Evolutionary conservation across 2,888 invertebrate species (phyloP), one percentile per base, ranked within the genome.

Genomic region (Hyposoter dolosus): DNA sequence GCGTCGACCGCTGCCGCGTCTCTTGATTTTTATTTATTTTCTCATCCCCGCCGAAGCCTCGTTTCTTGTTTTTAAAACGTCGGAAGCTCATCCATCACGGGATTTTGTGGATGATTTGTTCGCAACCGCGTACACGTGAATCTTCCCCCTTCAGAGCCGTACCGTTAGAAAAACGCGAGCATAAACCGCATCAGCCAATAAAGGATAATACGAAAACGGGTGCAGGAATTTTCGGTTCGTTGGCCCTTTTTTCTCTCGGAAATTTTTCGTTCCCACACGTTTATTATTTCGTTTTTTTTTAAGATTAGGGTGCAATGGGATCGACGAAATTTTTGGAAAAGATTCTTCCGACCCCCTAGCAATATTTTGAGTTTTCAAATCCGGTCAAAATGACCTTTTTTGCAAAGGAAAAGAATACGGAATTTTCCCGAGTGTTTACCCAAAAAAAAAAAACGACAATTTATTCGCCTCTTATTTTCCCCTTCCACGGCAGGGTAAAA

Each of bases 21-120:
- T n/a, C n/a, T n/a, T n/a, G n/a, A n/a, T 19, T 28, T 69, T 17
- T 68, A 19, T 60, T 68, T 60, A 50, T 65, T 63, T 53, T 35
- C 56, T 68, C 19, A 9, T 50, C 47, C 19, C 68, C 35, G 15
- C 43, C 43, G 9, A 40, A 69, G 28, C 43, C 19, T 53, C 53
- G 60, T 69, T 80, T 23, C 71, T 77, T 76, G 68, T 84, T 75
- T 74, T 69, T 60, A 68, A 80, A 75, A 84, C 79, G 69, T 75
- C 75, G 40, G 3, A 76, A 75, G 45, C 69, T n/a, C 77, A 84
- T 84, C 83, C 43, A 84, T 84, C 83, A 84, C 43, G 50, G 53
- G 83, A 80, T 84, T 80, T 84, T 50, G 75, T 69, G 75, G 79
- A 19, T 80, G 75, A 60, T 79, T 84, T 45, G 77, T 72, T 72